A percentile compares a stretch with the other conserved stretches of the same genome.
These are phyloP conservation scores for Drosophila eugracilis DNA, from an alignment of 1,140 invertebrate species.

Conservation along the genomic window DNA sequence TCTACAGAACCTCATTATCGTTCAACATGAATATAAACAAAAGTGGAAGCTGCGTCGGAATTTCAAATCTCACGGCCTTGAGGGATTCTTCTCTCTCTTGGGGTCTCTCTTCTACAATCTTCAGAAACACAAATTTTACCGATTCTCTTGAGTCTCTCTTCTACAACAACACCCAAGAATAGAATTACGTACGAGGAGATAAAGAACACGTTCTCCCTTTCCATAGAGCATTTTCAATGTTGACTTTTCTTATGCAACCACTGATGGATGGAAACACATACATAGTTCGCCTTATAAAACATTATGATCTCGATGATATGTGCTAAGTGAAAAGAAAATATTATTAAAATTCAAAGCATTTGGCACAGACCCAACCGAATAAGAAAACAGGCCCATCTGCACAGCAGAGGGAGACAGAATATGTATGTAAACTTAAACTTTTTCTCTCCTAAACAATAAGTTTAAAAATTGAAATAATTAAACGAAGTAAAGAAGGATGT, in stretches of 20 bases:
- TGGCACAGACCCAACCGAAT: slow-evolving; percentile 57
- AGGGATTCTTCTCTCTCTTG: slow-evolving; percentile 11
- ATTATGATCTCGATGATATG: slow-evolving; percentile 38
- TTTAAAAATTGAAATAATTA: too few relatives aligned
- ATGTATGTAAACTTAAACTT: neutral
- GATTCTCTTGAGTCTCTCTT: neutral
- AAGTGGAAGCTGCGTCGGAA: slow-evolving; percentile 59
- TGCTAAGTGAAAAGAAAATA: slow-evolving; percentile 51
- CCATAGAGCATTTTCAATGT: neutral
- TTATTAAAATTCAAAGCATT: slow-evolving; percentile 57
- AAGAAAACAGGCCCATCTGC: neutral
- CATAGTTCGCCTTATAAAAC: slow-evolving; percentile 33
- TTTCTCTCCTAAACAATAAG: too few relatives aligned
- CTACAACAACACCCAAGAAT: neutral
- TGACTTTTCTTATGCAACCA: slow-evolving; percentile 32
- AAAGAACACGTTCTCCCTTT: slow-evolving; percentile 37
- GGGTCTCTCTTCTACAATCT: neutral
- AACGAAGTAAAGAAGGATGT: too few relatives aligned
- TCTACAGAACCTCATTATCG: slow-evolving; percentile 49
- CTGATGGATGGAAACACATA: slow-evolving; percentile 17
- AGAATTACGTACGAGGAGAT: slow-evolving; percentile 3
- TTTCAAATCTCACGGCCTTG: slow-evolving; percentile 65
- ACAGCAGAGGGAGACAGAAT: neutral
- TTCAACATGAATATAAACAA: slow-evolving; percentile 63
- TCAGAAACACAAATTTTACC: neutral